phyloP scores from a whole-genome alignment of 1,140 invertebrate species.

The Sycophaga agraensis region DNA sequence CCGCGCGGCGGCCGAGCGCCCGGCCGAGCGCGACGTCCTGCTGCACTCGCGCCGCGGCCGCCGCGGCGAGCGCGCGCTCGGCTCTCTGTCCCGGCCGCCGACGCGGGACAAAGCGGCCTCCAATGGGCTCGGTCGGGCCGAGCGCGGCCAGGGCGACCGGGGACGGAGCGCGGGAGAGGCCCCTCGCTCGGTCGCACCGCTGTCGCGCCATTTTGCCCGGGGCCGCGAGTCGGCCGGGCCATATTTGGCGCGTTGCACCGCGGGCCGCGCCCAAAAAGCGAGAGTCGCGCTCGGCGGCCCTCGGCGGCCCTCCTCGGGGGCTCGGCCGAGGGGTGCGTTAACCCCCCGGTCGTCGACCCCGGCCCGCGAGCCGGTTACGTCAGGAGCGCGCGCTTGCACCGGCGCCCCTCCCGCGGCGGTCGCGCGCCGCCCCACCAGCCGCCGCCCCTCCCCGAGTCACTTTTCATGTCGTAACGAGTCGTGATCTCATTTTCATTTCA shows the following conservation, averaged over 20 bases:
- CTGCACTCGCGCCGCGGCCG: conserved; percentile 9
- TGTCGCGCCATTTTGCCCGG: conserved; percentile 42
- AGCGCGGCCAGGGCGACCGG: conserved; percentile 40
- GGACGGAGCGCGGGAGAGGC: conserved; percentile 51
- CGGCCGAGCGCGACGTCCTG: too few relatives aligned
- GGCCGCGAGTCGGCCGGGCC: conserved; percentile 15
- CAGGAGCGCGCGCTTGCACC: conserved; percentile 23
- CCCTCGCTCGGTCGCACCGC: conserved; percentile 47
- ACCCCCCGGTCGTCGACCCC: conserved; percentile 52
- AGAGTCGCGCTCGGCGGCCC: too few relatives aligned
- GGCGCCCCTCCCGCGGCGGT: not conserved
- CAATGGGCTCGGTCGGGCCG: too few relatives aligned
- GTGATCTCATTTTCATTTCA: conserved; percentile 60
- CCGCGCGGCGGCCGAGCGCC: not conserved
- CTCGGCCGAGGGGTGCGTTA: conserved; percentile 45
- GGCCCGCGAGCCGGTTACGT: conserved; percentile 51
- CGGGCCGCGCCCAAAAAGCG: too few relatives aligned
- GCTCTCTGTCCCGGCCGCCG: too few relatives aligned
- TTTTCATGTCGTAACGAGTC: conserved; percentile 59
- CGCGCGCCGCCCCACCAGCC: not conserved
- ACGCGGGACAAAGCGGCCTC: too few relatives aligned
- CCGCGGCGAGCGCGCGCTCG: not conserved
- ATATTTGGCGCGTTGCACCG: conserved; percentile 28
- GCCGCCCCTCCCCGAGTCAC: conserved; percentile 39
- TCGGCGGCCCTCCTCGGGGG: too few relatives aligned